These are phyloP conservation scores for Sorex araneus DNA, from an alignment of 2,113 vertebrate genomes.

Conservation along the genomic window DNA sequence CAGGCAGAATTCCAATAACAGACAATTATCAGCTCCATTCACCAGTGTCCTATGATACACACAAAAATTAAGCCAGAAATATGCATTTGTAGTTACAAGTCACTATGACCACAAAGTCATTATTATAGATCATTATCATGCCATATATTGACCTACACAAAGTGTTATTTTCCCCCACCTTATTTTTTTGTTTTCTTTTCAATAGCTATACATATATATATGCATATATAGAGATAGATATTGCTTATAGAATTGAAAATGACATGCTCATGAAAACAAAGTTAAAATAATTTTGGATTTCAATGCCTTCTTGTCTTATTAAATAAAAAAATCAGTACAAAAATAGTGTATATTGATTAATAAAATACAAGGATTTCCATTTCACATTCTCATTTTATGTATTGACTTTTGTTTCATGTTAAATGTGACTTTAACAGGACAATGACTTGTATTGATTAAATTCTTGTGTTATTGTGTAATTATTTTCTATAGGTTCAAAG, in stretches of 20 bases:
- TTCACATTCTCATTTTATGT: not conserved
- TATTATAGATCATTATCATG: not conserved
- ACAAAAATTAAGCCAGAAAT: not conserved
- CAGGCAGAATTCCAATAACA: not conserved
- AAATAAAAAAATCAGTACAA: not conserved
- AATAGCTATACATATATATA: no score
- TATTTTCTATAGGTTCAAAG: not conserved
- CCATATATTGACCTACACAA: not conserved
- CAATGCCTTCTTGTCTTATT: not conserved
- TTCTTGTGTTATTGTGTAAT: not conserved
- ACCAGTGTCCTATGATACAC: not conserved
- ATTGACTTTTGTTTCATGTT: not conserved
- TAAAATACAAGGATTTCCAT: not conserved
- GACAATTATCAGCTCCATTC: accelerated
- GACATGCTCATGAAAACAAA: not conserved
- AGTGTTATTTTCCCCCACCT: not conserved
- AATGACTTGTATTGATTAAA: not conserved
- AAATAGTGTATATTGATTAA: not conserved
- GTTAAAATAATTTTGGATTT: not conserved
- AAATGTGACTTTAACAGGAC: not conserved
- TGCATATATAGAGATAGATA: no score
- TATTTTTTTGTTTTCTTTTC: not conserved
- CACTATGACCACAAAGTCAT: not conserved
- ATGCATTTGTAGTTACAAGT: not conserved
- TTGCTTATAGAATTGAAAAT: not conserved